Conservation (phyloP, 2,888 invertebrate species). For the Cancer borealis region DNA sequence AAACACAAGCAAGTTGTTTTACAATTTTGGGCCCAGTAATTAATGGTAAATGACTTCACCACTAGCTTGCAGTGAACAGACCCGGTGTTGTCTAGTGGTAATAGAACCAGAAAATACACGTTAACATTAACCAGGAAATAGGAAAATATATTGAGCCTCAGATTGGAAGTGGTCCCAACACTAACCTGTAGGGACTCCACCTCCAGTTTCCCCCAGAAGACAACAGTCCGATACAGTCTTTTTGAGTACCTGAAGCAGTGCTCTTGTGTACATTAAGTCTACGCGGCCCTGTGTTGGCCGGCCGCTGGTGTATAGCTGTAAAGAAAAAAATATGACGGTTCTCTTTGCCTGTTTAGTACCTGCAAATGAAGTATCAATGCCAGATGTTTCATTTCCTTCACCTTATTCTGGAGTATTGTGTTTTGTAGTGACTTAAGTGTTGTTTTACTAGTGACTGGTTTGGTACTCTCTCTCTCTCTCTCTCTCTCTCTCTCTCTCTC, state of each 20-base stretch:
- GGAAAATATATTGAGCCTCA: not conserved
- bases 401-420: not conserved
- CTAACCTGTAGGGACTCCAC: not conserved
- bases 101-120: not conserved
- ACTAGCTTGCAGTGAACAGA: not conserved
- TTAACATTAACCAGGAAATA: no score
- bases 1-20: not conserved
- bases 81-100: not conserved
- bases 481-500: conserved; percentile 30
- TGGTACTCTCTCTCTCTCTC: not conserved
- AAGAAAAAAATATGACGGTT: conserved; percentile 14
- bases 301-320: conserved; percentile 11
- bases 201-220: not conserved
- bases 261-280: conserved; percentile 33
- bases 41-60: not conserved
- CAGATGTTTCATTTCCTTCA: not conserved
- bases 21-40: not conserved
- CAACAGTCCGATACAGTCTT: conserved; percentile 8
- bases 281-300: not conserved
- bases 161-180: not conserved
- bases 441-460: not conserved
- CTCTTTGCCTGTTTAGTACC: conserved; percentile 36
- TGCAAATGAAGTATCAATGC: conserved; percentile 37
- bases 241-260: conserved; percentile 36
- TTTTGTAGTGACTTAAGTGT: not conserved